Base-by-base conservation (phyloP, 2,888 invertebrate species). In the Macropis europaea region DNA sequence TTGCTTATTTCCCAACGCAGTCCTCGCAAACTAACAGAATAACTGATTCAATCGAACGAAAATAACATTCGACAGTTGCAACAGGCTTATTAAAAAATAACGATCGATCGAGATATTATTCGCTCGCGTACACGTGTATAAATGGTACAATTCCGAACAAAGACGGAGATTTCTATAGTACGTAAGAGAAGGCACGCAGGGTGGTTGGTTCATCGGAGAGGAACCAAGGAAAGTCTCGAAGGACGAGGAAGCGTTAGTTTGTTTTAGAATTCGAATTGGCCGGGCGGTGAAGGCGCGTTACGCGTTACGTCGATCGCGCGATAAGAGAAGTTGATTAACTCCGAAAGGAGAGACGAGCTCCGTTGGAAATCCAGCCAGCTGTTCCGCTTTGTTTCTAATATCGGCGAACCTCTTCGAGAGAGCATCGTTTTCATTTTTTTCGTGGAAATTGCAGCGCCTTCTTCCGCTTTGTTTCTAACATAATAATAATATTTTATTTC, bases 151-250 rank as follows among this genome's bases (percentile, higher is more conserved):
- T n/a, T n/a, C n/a, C n/a, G n/a, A n/a, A n/a, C 26, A 48, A 7
- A 13, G 11, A 22, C 36, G 52, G 52, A n/a, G n/a, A 24, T 52
- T 36, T 36, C 52, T 36, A 43, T 52, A 52, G 36, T 67, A 74
- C 79, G 69, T 75, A 81, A 82, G 83, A 85, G 84, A 77, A n/a
- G 75, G 77, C 86, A 84, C 83, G 83, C 84, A 83, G 84, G 83
- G 84, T 84, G 73, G 84, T 67, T 84, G 73, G 84, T 67, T 83
- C 85, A 86, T 82, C 86, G 80, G 84, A 86, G 87, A 86, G 85
- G 87, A 86, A 87, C 87, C 83, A 84, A 79, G 86, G 86, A 86
- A 87, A 84, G 82, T 77, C 82, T 79, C 71, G 73, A 75, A 77
- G 67, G 64, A 75, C 79, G 74, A 83, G 79, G 81, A 72, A 69